phyloP scores from a whole-genome alignment of 2,797 vertebrate species.

The Hydrocynus forskahlii region DNA sequence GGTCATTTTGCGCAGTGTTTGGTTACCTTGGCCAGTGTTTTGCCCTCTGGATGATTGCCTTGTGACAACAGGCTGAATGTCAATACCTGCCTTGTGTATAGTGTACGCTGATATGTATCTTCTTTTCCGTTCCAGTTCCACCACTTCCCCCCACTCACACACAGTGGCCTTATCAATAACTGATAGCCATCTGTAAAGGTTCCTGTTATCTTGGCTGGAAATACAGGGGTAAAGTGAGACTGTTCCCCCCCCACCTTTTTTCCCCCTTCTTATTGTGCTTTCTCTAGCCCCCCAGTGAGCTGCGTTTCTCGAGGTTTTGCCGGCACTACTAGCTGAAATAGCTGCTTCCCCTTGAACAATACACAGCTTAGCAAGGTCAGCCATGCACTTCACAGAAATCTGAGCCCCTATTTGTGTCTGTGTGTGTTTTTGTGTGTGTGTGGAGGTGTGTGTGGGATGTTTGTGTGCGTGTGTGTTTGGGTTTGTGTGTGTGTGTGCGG shows the following conservation, averaged over 20 bases:
- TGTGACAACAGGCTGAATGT: conserved; percentile 35
- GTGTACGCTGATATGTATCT: conserved; percentile 37
- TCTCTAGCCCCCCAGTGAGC: conserved; percentile 11
- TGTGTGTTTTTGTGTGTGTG: conserved; percentile 14
- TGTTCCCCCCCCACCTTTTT: conserved; percentile 6
- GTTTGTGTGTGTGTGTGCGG: conserved; percentile 24
- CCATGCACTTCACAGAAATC: conserved; percentile 48
- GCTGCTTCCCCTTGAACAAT: conserved; percentile 55
- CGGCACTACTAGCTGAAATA: conserved; percentile 43
- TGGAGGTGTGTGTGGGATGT: too few species aligned
- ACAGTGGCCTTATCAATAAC: conserved; percentile 39
- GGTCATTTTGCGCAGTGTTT: conserved; percentile 9
- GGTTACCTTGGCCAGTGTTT: conserved; percentile 23
- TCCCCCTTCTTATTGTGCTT: conserved; percentile 27
- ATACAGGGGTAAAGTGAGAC: conserved; percentile 49
- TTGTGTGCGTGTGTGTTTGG: too few species aligned
- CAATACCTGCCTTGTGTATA: conserved; percentile 8
- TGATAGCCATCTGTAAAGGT: conserved; percentile 32
- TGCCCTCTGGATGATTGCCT: conserved; percentile 18
- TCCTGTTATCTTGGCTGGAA: conserved; percentile 34
- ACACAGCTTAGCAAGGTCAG: conserved; percentile 58
- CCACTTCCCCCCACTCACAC: not conserved
- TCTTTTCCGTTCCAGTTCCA: conserved; percentile 28
- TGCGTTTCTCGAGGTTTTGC: conserved; percentile 40
- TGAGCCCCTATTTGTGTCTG: conserved; percentile 36